A percentile compares a stretch with the other conserved stretches of the same genome.
Evolutionary conservation across 2,888 invertebrate species (phyloP).

Genomic region (Morpho deidamia): DNA sequence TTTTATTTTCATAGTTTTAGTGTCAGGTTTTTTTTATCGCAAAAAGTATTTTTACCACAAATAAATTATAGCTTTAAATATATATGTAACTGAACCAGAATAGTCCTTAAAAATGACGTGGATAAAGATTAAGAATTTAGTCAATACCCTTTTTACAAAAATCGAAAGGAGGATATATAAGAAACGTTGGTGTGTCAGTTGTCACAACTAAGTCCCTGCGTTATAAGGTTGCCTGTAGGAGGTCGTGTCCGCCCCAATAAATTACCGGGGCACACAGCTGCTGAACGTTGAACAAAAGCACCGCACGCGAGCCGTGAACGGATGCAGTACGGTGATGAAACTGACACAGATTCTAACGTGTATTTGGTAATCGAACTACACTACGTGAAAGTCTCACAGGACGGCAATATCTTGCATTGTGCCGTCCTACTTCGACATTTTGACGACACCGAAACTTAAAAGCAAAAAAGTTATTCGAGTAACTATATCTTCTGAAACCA

Average conservation of each 20-base stretch:
- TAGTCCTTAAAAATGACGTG: not conserved
- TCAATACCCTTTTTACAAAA: too few species aligned
- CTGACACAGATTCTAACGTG: conserved; percentile 77
- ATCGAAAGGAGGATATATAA: not conserved
- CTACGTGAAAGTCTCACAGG: conserved; percentile 75
- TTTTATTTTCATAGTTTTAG: too few species aligned
- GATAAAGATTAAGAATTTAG: too few species aligned
- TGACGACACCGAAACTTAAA: conserved; percentile 70
- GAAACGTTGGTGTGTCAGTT: not conserved
- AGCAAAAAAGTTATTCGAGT: conserved; percentile 40
- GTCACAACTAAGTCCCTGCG: conserved; percentile 2
- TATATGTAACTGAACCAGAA: too few species aligned
- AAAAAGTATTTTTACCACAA: too few species aligned
- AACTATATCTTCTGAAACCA: conserved; percentile 47
- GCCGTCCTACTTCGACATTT: conserved; percentile 64
- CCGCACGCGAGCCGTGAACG: conserved; percentile 20
- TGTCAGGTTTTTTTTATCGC: too few species aligned
- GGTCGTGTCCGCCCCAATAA: conserved; percentile 26
- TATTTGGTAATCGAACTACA: conserved; percentile 76
- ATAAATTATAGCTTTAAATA: too few species aligned
- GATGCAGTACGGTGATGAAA: conserved; percentile 67
- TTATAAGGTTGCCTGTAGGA: conserved; percentile 21
- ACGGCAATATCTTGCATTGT: conserved; percentile 66
- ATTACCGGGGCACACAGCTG: conserved; percentile 28
- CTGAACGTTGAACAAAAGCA: conserved; percentile 40